Base-by-base conservation (phyloP, 1,140 invertebrate genomes). In the Lepidostoma basale region DNA sequence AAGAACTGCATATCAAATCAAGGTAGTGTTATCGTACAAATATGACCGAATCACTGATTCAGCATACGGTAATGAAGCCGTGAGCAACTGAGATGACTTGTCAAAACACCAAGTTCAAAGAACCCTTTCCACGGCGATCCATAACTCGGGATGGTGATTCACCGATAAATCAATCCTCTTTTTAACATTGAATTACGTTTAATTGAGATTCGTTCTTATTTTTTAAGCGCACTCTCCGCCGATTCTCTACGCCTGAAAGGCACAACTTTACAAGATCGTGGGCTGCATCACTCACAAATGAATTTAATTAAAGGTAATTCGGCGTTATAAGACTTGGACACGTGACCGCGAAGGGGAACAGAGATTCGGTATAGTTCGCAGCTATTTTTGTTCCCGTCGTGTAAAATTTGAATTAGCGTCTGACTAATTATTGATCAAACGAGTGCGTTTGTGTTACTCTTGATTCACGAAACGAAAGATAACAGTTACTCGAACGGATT, bases 31-130 rank as follows among this genome's bases (percentile, higher is more conserved):
- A n/a, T n/a, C n/a, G n/a, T n/a, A n/a, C n/a, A n/a, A n/a, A n/a
- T n/a, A n/a, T n/a, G n/a, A n/a, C n/a, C n/a, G n/a, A n/a, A n/a
- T n/a, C n/a, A n/a, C n/a, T n/a, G n/a, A n/a, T n/a, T 25, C 22
- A 9, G 18, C 45, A 4, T 49, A 49, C 23, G 18, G 45, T n/a
- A n/a, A n/a, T n/a, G n/a, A n/a, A n/a, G n/a, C 23, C 45, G 45
- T 22, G 23, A 47, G 44, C 44, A 22, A 22, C 44, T 12, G 2
- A 49, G 45, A 49, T 49, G 45, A 49, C 45, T 49, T 49, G 45
- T 49, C 45, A 49, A 49, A 49, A 49, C 45, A 49, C 23, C 18
- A 49, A 23, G 45, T 49, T 49, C 45, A 49, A 49, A 49, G 45
- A 49, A 49, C 45, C 23, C 25, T 23, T 23, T 23, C 12, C 8